These are phyloP conservation scores for Naso thynnoides DNA, from an alignment of 2,797 vertebrate genomes.

Conservation along the genomic window DNA sequence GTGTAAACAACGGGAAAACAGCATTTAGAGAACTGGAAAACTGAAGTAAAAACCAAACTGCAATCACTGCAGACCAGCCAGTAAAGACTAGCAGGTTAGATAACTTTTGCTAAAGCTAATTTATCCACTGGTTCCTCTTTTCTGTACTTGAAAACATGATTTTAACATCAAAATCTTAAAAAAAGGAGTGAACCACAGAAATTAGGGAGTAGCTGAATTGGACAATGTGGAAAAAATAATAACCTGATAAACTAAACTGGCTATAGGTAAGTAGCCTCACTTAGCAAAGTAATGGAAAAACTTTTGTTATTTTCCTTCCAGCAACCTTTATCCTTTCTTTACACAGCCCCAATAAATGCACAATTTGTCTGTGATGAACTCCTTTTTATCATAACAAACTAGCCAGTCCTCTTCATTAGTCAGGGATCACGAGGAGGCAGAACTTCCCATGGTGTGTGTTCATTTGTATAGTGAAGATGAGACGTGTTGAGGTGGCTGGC, in stretches of 20 bases:
- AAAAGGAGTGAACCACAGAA: not conserved
- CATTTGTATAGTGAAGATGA: constrained; percentile 51
- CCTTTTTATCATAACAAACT: constrained; percentile 50
- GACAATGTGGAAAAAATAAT: not conserved
- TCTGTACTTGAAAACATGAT: not conserved
- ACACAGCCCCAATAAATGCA: not conserved
- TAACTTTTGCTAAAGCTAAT: not conserved
- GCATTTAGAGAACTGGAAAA: not conserved
- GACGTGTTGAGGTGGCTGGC: constrained; percentile 35
- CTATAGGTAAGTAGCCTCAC: not conserved
- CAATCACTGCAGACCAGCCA: not conserved
- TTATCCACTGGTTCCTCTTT: not conserved
- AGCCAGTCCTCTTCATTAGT: constrained; percentile 55
- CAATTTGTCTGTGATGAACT: constrained; percentile 42
- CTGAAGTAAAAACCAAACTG: not conserved
- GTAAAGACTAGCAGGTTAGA: not conserved
- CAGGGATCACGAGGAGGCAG: constrained; percentile 36
- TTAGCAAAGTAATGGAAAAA: not conserved
- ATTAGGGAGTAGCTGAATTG: not conserved
- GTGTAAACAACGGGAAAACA: not conserved
- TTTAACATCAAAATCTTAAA: not conserved
- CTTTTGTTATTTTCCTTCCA: constrained; percentile 19
- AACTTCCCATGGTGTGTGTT: constrained; percentile 35
- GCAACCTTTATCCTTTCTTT: constrained; percentile 16
- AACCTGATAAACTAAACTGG: not conserved